Conservation (phyloP, 2,113 vertebrate genomes). For the Oriolus oriolus region DNA sequence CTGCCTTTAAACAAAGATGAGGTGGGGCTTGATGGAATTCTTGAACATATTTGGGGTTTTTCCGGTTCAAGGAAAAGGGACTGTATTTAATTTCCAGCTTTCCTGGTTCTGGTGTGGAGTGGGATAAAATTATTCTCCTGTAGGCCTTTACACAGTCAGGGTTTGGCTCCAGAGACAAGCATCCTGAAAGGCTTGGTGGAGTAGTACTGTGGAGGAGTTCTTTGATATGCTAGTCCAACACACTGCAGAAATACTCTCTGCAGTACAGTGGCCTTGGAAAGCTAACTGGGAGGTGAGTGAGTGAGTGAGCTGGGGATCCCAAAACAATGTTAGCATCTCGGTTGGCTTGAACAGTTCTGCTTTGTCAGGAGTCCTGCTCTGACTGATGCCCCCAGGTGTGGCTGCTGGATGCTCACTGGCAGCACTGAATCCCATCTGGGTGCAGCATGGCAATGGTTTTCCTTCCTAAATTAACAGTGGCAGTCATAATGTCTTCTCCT, state of each 20-base stretch:
- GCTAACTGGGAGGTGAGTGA: not conserved
- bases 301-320: not conserved
- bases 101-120: not conserved
- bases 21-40: not conserved
- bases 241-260: not conserved
- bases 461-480: not conserved
- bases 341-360: not conserved
- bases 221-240: not conserved
- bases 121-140: not conserved
- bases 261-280: not conserved
- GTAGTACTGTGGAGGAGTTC: not conserved
- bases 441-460: not conserved
- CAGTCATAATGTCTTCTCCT: not conserved
- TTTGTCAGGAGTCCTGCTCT: not conserved
- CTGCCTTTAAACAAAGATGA: not conserved
- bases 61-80: not conserved
- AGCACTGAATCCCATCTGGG: not conserved
- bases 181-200: not conserved
- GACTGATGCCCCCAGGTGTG: not conserved
- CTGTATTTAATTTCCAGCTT: not conserved
- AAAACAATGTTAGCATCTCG: fast-evolving
- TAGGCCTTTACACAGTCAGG: not conserved
- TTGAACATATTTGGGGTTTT: not conserved
- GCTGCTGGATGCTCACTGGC: not conserved
- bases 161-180: not conserved